A percentile compares a stretch with the other conserved stretches of the same genome.
Evolutionary conservation across 2,888 invertebrate species (phyloP).

Genomic region (Yponomeuta plumbellus): DNA sequence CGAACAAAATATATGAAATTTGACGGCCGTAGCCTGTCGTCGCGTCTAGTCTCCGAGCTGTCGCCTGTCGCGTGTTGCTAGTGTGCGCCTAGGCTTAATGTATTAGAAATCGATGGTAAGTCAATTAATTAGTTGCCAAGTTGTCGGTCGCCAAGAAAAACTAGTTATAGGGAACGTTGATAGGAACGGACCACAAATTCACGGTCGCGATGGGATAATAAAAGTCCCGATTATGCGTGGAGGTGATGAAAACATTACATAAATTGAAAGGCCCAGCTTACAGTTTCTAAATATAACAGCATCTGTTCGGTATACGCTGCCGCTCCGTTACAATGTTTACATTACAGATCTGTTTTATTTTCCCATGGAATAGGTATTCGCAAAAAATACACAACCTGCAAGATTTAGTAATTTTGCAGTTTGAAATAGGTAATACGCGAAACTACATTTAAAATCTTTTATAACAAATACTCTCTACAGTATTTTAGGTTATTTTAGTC

Average conservation of each 20-base stretch:
- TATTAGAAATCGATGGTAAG: too few species aligned
- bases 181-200: not conserved
- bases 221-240: conserved; percentile 10
- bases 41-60: too few species aligned
- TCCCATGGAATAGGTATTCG: not conserved
- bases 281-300: conserved; percentile 18
- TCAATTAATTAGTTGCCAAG: too few species aligned
- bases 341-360: not conserved
- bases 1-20: too few species aligned
- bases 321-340: not conserved
- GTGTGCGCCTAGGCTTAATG: too few species aligned
- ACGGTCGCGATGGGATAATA: conserved; percentile 6
- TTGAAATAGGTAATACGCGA: too few species aligned
- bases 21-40: too few species aligned
- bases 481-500: too few species aligned
- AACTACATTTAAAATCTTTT: too few species aligned
- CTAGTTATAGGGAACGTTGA: not conserved
- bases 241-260: conserved; percentile 14
- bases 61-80: too few species aligned
- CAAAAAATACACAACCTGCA: not conserved
- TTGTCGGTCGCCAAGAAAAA: too few species aligned
- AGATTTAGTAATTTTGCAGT: not conserved
- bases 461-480: too few species aligned
- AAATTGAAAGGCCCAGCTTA: conserved; percentile 5
- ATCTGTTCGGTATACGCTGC: conserved; percentile 17